Evolutionary conservation across 1,140 invertebrate genomes (phyloP), one percentile per base, ranked within the genome.

Genomic region (Chrysoperla carnea): DNA sequence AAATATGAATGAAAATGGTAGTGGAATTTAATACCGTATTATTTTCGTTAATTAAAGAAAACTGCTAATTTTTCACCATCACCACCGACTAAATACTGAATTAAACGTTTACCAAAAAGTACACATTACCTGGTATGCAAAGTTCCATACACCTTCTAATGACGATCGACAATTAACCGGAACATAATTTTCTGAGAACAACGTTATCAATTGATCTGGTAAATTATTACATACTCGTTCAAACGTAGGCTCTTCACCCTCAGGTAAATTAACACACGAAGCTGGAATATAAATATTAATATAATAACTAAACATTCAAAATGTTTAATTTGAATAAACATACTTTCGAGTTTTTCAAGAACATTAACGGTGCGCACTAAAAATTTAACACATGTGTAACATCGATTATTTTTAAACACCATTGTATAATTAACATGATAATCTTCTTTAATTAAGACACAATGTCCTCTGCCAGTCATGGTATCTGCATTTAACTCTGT

Each of bases 71-170:
- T n/a, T n/a, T n/a, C n/a, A n/a, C n/a, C n/a, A n/a, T 42, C 44
- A 50, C 31, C n/a, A 8, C 31, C 7, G n/a, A 33, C n/a, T 33
- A 33, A n/a, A 33, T 33, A n/a, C n/a, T 38, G 15, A 12, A 12
- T 13, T 13, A 38, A 38, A 4, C 14, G 9, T 7, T 13, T 11
- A 17, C 9, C 37, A 12, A 8, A 4, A 8, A 45, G 13, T 11
- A 36, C 44, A 31, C 37, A 29, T 56, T 58, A 73, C 75, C 61
- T 91, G 87, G 64, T 93, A 93, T 12, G 83, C 81, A 72, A 94
- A 94, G 54, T 90, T 84, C 87, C 87, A 94, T 4, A 92, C 87
- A 46, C 90, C 90, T 72, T 93, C 90, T 14, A 94, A 64, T 37
- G 87, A 89, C 3, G 88, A 91, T 44, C 88, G 70, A 52, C 90